Evolutionary conservation across 1,140 invertebrate species (phyloP).

Genomic region (Drosophila auraria): DNA sequence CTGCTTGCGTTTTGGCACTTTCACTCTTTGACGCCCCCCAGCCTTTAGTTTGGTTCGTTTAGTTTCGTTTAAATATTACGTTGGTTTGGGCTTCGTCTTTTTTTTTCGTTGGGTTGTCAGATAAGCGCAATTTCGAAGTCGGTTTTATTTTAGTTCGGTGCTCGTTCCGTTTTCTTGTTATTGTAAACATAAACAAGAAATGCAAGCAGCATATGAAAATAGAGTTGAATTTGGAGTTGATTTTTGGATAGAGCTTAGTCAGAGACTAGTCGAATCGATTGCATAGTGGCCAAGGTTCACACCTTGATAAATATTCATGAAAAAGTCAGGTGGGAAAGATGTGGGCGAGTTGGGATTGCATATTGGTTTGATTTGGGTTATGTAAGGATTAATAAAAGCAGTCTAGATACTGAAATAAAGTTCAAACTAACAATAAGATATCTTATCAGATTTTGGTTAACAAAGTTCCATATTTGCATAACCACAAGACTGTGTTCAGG

Average conservation of each 20-base stretch:
- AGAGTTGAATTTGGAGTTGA: constrained; percentile 27
- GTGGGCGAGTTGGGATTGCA: constrained; percentile 26
- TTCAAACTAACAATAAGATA: constrained; percentile 7
- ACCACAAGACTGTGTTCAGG: background rate
- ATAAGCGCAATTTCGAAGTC: constrained; percentile 66
- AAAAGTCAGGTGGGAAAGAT: constrained; percentile 3
- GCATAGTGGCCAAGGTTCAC: constrained; percentile 40
- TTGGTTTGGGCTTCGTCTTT: constrained; percentile 39
- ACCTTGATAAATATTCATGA: constrained; percentile 36
- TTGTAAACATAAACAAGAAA: constrained; percentile 68
- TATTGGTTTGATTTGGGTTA: constrained; percentile 27
- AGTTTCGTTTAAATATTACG: constrained; percentile 73
- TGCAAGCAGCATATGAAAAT: constrained; percentile 49
- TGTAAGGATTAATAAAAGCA: constrained; percentile 30
- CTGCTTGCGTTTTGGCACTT: constrained; percentile 68
- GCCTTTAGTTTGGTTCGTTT: constrained; percentile 45
- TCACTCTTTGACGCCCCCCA: constrained; percentile 68
- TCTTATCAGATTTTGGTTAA: background rate
- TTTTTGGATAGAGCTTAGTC: constrained; percentile 24
- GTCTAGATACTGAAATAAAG: constrained; percentile 5
- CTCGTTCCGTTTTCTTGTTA: constrained; percentile 41
- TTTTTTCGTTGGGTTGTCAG: constrained; percentile 27
- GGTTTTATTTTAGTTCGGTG: constrained; percentile 15
- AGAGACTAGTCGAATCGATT: constrained; percentile 34
- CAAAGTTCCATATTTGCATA: no score